These are phyloP conservation scores for Anser cygnoides DNA, from an alignment of 2,113 vertebrate species.

Conservation along the genomic window DNA sequence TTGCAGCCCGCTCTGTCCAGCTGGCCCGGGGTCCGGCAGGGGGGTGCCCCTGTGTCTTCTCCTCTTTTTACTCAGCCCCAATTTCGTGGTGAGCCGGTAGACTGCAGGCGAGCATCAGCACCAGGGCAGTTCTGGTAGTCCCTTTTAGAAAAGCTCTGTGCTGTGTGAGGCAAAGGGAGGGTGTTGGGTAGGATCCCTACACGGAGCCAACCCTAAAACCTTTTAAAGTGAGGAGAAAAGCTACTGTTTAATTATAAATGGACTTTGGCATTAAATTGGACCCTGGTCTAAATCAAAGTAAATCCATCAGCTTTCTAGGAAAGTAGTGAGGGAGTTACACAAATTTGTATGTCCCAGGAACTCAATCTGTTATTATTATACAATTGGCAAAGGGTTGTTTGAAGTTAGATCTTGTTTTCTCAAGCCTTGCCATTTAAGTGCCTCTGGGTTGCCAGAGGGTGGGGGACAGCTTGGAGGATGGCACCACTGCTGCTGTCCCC, in stretches of 20 bases:
- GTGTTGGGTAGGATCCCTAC: neutral
- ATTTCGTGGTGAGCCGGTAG: neutral
- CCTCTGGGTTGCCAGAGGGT: neutral
- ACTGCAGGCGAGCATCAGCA: neutral
- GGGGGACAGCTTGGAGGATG: neutral
- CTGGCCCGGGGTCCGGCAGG: conserved; percentile 12
- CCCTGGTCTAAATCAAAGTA: neutral
- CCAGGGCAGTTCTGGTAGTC: neutral
- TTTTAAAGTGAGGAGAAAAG: neutral
- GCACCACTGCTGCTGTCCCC: neutral
- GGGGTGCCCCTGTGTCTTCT: neutral
- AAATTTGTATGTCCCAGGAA: neutral
- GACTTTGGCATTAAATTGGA: neutral
- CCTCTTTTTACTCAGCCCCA: neutral
- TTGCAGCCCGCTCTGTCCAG: neutral
- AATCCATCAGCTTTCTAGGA: neutral
- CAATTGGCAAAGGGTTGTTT: accelerated
- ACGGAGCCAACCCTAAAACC: neutral
- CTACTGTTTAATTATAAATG: neutral
- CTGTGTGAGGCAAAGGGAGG: neutral
- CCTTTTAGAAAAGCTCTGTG: neutral
- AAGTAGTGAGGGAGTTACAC: neutral
- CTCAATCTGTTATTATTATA: neutral
- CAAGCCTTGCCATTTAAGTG: neutral
- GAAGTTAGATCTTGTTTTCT: neutral